phyloP scores from a whole-genome alignment of 2,797 vertebrate species.

The Parauchenoglanis punctatus region DNA sequence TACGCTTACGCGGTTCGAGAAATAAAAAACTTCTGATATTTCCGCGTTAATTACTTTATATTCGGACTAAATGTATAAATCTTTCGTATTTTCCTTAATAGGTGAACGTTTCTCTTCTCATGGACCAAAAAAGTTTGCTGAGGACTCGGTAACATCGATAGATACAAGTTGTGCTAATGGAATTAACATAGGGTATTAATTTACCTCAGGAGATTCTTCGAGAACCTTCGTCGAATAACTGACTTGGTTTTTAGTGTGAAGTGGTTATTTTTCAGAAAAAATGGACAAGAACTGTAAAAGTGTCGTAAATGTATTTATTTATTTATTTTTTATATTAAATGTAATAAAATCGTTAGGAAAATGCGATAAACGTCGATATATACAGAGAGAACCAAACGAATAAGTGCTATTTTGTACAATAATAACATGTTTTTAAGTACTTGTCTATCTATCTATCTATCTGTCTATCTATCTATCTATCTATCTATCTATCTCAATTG shows the following conservation, averaged over 20 bases:
- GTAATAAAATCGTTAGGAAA: background rate
- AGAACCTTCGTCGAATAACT: background rate
- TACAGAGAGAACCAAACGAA: background rate
- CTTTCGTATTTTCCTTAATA: background rate
- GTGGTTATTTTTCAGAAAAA: background rate
- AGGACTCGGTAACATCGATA: background rate
- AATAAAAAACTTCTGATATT: background rate
- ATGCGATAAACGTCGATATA: background rate
- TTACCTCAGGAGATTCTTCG: background rate
- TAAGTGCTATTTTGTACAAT: background rate
- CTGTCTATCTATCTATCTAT: background rate
- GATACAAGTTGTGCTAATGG: background rate
- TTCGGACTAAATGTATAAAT: no score
- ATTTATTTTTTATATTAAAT: background rate
- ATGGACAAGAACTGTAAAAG: background rate
- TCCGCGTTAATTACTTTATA: background rate
- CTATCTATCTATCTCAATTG: background rate
- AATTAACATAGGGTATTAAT: background rate
- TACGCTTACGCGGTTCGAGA: no score
- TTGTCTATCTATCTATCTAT: background rate
- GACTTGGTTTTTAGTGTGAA: background rate
- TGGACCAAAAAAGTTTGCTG: background rate
- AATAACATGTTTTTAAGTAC: background rate
- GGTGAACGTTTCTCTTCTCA: no score
- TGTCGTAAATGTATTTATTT: background rate